Evolutionary conservation across 2,113 vertebrate species (phyloP).

Genomic region (Podarcis raffonei): DNA sequence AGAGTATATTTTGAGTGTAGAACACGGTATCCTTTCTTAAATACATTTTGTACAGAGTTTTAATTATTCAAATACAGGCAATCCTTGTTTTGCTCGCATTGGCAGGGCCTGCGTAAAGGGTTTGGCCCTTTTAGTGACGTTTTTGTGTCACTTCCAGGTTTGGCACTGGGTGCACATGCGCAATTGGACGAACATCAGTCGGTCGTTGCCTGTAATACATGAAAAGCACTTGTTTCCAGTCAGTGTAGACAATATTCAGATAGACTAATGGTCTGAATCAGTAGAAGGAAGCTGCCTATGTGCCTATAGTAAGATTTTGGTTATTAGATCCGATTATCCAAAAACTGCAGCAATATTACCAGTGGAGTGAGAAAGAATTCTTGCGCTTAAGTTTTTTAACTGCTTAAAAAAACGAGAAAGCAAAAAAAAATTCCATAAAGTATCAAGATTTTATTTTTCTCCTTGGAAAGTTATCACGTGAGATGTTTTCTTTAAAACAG

Average conservation of each 20-base stretch:
- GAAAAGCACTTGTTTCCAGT: not conserved
- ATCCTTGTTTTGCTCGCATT: no score
- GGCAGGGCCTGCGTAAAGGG: no score
- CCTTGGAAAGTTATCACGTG: slow-evolving; percentile 68
- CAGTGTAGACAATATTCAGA: no score
- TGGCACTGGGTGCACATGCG: no score
- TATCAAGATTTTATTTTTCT: slow-evolving; percentile 79
- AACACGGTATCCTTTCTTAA: not conserved
- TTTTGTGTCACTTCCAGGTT: no score
- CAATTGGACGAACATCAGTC: no score
- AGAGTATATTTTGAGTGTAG: not conserved
- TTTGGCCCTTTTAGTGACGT: no score
- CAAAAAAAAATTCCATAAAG: slow-evolving; percentile 59
- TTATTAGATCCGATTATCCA: not conserved
- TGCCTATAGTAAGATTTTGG: not conserved
- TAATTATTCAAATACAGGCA: not conserved
- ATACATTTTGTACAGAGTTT: not conserved
- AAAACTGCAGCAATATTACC: not conserved
- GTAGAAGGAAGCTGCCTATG: not conserved
- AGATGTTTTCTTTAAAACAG: slow-evolving; percentile 71
- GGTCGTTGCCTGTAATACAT: not conserved
- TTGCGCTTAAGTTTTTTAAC: not conserved
- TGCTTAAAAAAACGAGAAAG: slow-evolving; percentile 25
- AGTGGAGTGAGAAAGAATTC: not conserved
- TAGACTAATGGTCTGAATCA: no score